Evolutionary conservation across 2,888 invertebrate species (phyloP), one percentile per base, ranked within the genome.

Genomic region (Eristalis intricaria): DNA sequence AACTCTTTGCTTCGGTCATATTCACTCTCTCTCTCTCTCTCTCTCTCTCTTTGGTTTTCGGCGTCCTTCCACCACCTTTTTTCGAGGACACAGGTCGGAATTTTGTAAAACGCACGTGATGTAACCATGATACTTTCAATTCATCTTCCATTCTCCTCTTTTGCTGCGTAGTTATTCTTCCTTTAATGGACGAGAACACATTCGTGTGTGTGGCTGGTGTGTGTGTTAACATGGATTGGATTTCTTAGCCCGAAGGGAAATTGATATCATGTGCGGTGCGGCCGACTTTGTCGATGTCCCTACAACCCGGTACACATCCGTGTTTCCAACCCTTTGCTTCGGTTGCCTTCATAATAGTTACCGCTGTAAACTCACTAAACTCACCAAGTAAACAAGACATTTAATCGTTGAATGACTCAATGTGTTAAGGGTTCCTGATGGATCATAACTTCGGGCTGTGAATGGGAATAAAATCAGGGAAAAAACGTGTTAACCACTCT

Each of bases 81-180:
- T 68, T 32, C 40, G 43, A 13, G 35, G 3, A 35, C 29, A 3
- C 22, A 7, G 23, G 60, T 26, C 35, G 43, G 32, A 68, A 35
- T 50, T 69, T 19, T 13, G 22, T 22, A 70, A 40, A 40, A 65
- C 68, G 29, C 78, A 78, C 70, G 70, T 71, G 78, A 78, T 40
- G 70, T 71, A 64, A 64, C 58, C 64, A 10, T 40, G 19, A 58
- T 74, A 65, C 43, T 8, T 50, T 65, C 58, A 35, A 71, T 60
- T 26, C 60, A 58, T 26, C 11, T 15, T 23, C 26, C 13, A 15
- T 13, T 38, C 13, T 38, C 38, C 13, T 13, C 13, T 38, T 38
- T 13, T 38, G 38, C 13, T 38, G 13, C 38, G 38, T 13, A 38
- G 13, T 38, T 38, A 13, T 38, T 38, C 38, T 38, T 38, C 38